Percentiles rank a stretch among this genome's conserved stretches.
Evolutionary conservation across 2,113 vertebrate species (phyloP).

Genomic region (Sceloporus tristichus): DNA sequence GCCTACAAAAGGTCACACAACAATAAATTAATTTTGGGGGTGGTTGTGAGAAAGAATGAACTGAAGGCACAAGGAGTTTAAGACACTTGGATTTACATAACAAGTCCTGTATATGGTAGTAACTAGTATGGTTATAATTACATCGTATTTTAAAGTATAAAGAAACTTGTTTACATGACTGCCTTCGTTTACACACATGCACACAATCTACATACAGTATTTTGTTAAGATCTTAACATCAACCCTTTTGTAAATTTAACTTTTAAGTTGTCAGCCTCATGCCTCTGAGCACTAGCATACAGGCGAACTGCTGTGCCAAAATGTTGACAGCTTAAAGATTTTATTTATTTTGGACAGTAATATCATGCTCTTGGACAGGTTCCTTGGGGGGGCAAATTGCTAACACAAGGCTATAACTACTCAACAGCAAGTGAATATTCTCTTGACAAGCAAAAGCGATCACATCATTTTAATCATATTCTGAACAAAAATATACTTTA

Average conservation of each 20-base stretch:
- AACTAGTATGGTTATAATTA: background rate
- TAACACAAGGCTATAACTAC: background rate
- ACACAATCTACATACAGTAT: background rate
- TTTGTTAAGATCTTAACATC: background rate
- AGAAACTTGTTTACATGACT: background rate
- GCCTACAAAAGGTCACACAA: background rate
- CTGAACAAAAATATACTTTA: background rate
- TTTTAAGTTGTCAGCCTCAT: background rate
- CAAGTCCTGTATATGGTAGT: background rate
- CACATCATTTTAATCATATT: background rate
- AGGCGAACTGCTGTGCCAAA: too few relatives aligned
- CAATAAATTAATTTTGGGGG: background rate
- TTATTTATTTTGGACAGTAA: background rate
- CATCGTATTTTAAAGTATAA: background rate
- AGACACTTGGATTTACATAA: background rate
- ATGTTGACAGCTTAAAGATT: background rate
- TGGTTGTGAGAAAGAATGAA: background rate
- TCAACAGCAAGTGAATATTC: background rate
- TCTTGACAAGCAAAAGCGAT: background rate
- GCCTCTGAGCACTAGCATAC: too few relatives aligned
- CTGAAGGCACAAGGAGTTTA: background rate
- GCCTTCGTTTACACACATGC: background rate
- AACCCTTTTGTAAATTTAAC: background rate
- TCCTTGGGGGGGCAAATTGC: too few relatives aligned
- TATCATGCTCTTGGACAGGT: background rate